Evolutionary conservation across 2,797 vertebrate species (phyloP), one percentile per base, ranked within the genome.

Genomic region (Etheostoma perlongum): DNA sequence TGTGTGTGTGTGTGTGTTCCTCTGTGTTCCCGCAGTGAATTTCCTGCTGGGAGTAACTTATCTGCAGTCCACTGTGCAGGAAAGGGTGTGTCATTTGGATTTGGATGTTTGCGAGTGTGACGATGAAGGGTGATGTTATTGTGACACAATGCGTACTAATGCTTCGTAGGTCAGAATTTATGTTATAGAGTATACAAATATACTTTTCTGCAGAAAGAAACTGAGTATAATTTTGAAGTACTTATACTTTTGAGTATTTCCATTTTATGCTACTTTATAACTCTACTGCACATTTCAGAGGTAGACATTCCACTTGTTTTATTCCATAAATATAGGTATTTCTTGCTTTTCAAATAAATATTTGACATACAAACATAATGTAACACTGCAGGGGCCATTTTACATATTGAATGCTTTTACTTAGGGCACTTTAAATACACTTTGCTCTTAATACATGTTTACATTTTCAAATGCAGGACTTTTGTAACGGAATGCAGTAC

Each of bases 41-140:
- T 82, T 84, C 77, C 90, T 21, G 2, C 49, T 78, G 88, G 88
- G 85, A 88, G 82, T 74, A 77, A 88, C 91, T 93, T 94, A 94
- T 95, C 94, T 87, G 83, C 81, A 74, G 85, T 61, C 85, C 79
- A 78, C 85, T 82, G 82, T 74, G 74, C 91, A 94, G 94, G 93
- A 94, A 95, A 93, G 93, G 93, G 93, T 91, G 91, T 93, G 92
- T 91, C 88, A 12, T 66, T 27, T 64, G 78, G 77, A 88, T 88
- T 82, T 84, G 72, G 85, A 89, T 91, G 86, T 91, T 92, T 92
- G 86, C 23, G 62, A 79, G 85, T 84, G 76, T 86, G 86, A 84
- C 58, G 81, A 82, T 66, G 72, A 67, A 80, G 81, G 72, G 69
- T 78, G 67, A 72, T 80, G 89, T 85, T 85, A 76, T 86, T 88